Conservation (phyloP, 2,888 invertebrate genomes). For the Tetragnatha montana region DNA sequence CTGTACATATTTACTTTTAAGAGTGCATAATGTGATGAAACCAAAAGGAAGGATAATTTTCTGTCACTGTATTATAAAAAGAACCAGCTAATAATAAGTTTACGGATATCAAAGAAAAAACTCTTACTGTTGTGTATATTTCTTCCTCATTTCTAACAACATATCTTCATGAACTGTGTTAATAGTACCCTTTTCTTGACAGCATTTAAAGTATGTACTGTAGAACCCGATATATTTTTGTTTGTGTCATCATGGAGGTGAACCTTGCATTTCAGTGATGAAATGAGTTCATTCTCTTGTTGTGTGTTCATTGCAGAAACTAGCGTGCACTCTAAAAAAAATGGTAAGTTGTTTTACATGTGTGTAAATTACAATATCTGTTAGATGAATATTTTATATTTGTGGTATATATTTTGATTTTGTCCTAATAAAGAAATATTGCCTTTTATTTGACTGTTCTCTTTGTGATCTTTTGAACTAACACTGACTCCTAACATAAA, state of each 20-base stretch:
- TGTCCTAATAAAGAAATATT: neutral
- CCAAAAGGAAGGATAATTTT: too few species aligned
- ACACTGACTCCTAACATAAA: too few species aligned
- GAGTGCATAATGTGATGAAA: neutral
- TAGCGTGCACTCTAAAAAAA: conserved; percentile 20
- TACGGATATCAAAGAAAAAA: neutral
- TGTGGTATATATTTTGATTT: conserved; percentile 64
- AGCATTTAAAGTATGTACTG: neutral
- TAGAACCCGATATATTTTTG: neutral
- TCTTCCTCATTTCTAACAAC: neutral
- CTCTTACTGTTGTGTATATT: neutral
- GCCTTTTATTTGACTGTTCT: neutral
- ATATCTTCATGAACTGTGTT: neutral
- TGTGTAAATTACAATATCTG: conserved; percentile 54
- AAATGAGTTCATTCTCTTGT: neutral
- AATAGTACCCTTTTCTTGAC: neutral
- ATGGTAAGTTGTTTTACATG: conserved; percentile 20
- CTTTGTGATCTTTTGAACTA: neutral
- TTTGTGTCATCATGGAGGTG: neutral
- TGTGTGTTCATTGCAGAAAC: conserved; percentile 21
- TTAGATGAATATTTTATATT: conserved; percentile 62
- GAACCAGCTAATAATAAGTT: too few species aligned
- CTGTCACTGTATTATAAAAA: too few species aligned
- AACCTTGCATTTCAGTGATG: neutral
- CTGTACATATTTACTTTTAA: neutral